Evolutionary conservation across 2,888 invertebrate genomes (phyloP).

Genomic region (Geophilus truncorum): DNA sequence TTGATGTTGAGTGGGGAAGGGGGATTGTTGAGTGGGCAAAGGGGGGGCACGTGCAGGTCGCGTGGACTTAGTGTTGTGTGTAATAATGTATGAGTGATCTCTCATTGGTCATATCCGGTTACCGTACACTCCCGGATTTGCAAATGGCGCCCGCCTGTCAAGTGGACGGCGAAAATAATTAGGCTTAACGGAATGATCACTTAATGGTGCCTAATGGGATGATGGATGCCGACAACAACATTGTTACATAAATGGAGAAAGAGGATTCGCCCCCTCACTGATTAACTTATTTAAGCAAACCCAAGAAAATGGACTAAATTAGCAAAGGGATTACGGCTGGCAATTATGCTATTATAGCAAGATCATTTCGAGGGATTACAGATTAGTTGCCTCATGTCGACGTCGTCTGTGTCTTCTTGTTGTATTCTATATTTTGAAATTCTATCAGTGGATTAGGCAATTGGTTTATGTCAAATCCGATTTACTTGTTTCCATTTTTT

Average conservation of each 20-base stretch:
- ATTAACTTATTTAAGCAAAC: conserved; percentile 12
- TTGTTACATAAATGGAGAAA: conserved; percentile 24
- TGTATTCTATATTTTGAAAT: not conserved
- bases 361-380: not conserved
- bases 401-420: not conserved
- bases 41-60: conserved; percentile 19
- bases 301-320: conserved; percentile 5
- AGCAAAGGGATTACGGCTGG: not conserved
- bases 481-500: not conserved
- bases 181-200: conserved; percentile 24
- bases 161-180: conserved; percentile 25
- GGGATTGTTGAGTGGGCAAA: conserved; percentile 23
- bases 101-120: conserved; percentile 27
- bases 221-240: conserved; percentile 25
- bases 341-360: not conserved
- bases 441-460: not conserved
- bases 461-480: not conserved
- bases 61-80: conserved; percentile 25
- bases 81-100: conserved; percentile 27
- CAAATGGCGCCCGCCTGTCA: conserved; percentile 27
- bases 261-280: not conserved
- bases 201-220: conserved; percentile 24
- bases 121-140: not conserved
- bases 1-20: conserved; percentile 17
- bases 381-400: not conserved